Evolutionary conservation across 2,113 vertebrate species (phyloP), one percentile per base, ranked within the genome.

Genomic region (Halichoeres trimaculatus): DNA sequence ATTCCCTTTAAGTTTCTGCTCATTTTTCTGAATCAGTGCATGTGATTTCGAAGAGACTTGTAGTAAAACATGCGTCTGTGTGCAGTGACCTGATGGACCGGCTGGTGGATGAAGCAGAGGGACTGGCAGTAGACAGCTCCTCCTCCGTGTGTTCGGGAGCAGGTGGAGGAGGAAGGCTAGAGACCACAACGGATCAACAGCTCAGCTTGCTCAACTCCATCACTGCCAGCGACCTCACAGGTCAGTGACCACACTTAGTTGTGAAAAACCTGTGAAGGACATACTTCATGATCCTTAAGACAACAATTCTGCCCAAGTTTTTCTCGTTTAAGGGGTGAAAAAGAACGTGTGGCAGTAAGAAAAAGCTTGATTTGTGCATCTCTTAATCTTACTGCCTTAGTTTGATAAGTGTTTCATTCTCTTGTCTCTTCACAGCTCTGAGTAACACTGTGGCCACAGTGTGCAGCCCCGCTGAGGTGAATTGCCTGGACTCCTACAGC

Each of bases 31-130:
- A 43, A 10, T 8, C 17, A 26, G 7, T 35, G n/a, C 6, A 16
- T n/a, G 5, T 56, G 12, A 59, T 35, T 56, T 14, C 13, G 7
- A 23, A n/a, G 7, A 55, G 50, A 30, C 1, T 26, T 10, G 10
- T 7, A 17, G 9, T 16, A 1, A 16, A 57, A 47, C 23, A 0
- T 36, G 19, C 36, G 8, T 65, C 1, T 55, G 20, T 60, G 20
- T 56, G 10, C 51, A 98, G 98, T 74, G 98, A 99, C 91, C 95
- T 98, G 64, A 99, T 99, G 98, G 98, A 99, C 92, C 93, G 97
- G 58, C 93, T 99, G 77, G 96, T 99, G 80, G 98, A 99, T 71
- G 97, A 98, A 92, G 96, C 97, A 1, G 98, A 99, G 84, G 94
- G 96, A 1, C 91, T 96, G 74, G 96, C 96, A 5, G 95, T 96